These are phyloP conservation scores for Limnephilus marmoratus DNA, from an alignment of 2,888 invertebrate genomes.

Conservation along the genomic window DNA sequence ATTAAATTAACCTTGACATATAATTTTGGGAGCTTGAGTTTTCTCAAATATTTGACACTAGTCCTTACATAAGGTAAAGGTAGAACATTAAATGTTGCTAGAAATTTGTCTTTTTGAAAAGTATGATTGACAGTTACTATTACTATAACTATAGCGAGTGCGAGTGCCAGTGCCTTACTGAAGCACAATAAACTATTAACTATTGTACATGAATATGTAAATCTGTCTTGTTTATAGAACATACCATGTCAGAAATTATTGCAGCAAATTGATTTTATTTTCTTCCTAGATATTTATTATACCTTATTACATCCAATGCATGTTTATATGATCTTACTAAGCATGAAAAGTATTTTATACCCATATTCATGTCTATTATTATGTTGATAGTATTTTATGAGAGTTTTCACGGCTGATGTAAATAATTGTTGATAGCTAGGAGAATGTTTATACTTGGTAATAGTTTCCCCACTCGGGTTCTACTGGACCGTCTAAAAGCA, in stretches of 20 bases:
- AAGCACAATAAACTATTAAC: conserved; percentile 19
- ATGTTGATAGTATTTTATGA: conserved; percentile 19
- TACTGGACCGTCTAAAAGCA: not conserved
- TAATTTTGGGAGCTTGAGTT: conserved; percentile 5
- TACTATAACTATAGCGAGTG: not conserved
- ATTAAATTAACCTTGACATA: not conserved
- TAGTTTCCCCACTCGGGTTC: not conserved
- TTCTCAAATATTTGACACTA: conserved; percentile 20
- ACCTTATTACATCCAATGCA: conserved; percentile 11
- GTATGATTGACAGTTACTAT: not conserved
- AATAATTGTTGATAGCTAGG: conserved; percentile 17
- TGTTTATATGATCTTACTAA: not conserved
- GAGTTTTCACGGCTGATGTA: not conserved
- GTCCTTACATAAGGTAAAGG: not conserved
- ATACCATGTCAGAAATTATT: not conserved
- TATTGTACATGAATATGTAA: not conserved
- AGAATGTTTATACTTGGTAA: not conserved
- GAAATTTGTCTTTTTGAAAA: conserved; percentile 10
- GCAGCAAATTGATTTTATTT: not conserved
- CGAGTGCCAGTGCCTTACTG: conserved; percentile 14
- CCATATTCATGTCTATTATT: conserved; percentile 2
- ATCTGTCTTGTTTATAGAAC: not conserved
- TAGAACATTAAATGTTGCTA: conserved; percentile 4
- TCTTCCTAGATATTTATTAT: conserved; percentile 19
- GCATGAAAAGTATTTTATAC: not conserved